Base-by-base conservation (phyloP, 2,797 vertebrate species). In the Geotrypetes seraphini region DNA sequence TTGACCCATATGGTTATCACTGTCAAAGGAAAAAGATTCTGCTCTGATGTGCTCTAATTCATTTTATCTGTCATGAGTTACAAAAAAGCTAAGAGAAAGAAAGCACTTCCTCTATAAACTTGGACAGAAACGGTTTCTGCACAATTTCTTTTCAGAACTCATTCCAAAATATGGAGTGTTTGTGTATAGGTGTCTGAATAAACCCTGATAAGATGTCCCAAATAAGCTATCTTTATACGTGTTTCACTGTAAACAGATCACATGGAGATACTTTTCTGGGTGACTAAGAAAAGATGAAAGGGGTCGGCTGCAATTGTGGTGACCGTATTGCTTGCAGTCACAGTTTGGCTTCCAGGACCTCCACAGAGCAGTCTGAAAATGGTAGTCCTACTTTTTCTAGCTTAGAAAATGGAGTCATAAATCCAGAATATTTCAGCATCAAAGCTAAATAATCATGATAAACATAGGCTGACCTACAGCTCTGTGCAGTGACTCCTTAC, bases 1-100 rank as follows among this genome's bases (percentile, higher is more conserved):
- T 43, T 22, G 12, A 39, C 47, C 54, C 57, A 46, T 35, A 35
- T 59, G 18, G 4, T 50, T 50, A 44, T 33, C 28, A 43, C 46
- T 60, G 47, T 48, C 62, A 44, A 48, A 55, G 55, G 47, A 5
- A 5, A 22, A 37, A 36, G 46, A 39, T 19, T 20, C 17, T 35
- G 34, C 39, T 38, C 16, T 3, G 10, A 19, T 30, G 59, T 45
- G 37, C 4, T 3, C 31, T 19, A 36, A 45, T 55, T 54, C 19
- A 18, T 39, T 60, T n/a, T 53, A 37, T 52, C 8, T 39, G 49
- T 42, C 23, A 16, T 32, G 47, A 28, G 22, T 57, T 58, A 31
- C 43, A 42, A 15, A 44, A 47, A 47, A 30, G 14, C 13, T 16
- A 10, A 41, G 40, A 19, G 31, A 26, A 13, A 40, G 22, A 25